Percentiles rank a stretch among this genome's conserved stretches.
These are phyloP conservation scores for Agriopis marginaria DNA, from an alignment of 2,888 invertebrate genomes.

Conservation along the genomic window DNA sequence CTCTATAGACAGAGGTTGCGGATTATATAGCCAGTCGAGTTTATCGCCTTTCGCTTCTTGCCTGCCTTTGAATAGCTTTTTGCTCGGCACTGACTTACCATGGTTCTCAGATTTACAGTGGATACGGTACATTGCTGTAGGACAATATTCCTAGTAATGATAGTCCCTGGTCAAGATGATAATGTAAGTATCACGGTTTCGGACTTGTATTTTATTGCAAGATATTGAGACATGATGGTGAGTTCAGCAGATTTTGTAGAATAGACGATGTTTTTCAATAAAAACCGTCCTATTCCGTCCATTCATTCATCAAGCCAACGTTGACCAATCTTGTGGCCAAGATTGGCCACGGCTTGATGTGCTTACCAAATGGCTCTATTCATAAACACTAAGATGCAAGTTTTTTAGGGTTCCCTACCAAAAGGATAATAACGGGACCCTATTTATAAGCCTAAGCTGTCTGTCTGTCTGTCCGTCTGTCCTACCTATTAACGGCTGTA, in stretches of 20 bases:
- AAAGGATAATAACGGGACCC: no score
- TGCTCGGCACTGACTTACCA: constrained; percentile 9
- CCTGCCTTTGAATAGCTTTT: constrained; percentile 33
- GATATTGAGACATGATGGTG: neutral
- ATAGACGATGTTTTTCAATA: neutral
- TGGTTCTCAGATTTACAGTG: constrained; percentile 10
- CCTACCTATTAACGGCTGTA: no score
- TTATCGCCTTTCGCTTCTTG: constrained; percentile 37
- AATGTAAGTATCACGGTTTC: neutral
- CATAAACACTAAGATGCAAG: neutral
- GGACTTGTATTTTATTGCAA: neutral
- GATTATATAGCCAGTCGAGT: constrained; percentile 30
- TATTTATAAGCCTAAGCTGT: no score
- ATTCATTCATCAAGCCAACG: no score
- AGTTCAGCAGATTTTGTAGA: neutral
- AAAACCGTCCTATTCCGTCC: no score
- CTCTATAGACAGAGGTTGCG: constrained; percentile 35
- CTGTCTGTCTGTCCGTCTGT: no score
- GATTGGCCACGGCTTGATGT: neutral
- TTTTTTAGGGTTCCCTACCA: no score
- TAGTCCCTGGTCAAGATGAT: neutral
- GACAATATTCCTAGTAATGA: neutral
- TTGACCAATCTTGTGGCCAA: no score
- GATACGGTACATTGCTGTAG: constrained; percentile 9
- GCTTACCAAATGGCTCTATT: neutral